These are phyloP conservation scores for Pseudococcus jackbeardsleyi DNA, from an alignment of 2,888 invertebrate genomes.

Conservation along the genomic window DNA sequence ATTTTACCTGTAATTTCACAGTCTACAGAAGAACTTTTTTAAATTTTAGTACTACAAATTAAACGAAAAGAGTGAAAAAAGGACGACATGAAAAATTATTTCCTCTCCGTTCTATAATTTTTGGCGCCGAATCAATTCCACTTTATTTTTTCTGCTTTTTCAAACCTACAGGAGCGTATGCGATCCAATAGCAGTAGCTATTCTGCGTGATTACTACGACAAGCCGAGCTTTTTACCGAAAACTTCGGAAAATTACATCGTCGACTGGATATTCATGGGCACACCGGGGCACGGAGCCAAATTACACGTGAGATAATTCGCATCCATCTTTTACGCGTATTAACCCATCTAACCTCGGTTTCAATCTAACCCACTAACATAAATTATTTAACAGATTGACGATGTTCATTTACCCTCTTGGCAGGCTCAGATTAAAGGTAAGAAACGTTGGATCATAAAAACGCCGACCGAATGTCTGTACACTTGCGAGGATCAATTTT, in stretches of 20 bases:
- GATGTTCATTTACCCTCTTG: constrained; percentile 94
- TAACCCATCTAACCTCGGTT: background rate
- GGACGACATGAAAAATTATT: background rate
- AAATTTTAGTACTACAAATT: background rate
- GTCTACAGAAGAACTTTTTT: no score
- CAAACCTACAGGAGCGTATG: constrained; percentile 88
- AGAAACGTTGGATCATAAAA: constrained; percentile 89
- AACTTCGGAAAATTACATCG: constrained; percentile 87
- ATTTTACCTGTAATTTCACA: no score
- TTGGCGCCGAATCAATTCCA: background rate
- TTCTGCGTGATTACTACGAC: constrained; percentile 82
- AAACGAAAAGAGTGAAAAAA: background rate
- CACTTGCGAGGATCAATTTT: constrained; percentile 76
- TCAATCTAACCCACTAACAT: background rate
- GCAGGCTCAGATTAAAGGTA: constrained; percentile 95
- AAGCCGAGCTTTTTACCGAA: constrained; percentile 91
- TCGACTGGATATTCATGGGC: constrained; percentile 98
- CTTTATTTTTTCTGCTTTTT: background rate
- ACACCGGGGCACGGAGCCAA: constrained; percentile 94
- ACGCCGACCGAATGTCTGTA: constrained; percentile 95
- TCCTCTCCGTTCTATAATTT: background rate
- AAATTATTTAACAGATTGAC: constrained; percentile 80
- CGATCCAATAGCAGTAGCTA: constrained; percentile 83
- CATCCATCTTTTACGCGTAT: background rate
- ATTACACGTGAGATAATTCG: constrained; percentile 82